Evolutionary conservation across 2,113 vertebrate genomes (phyloP).

Genomic region (Trichomycterus rosablanca): DNA sequence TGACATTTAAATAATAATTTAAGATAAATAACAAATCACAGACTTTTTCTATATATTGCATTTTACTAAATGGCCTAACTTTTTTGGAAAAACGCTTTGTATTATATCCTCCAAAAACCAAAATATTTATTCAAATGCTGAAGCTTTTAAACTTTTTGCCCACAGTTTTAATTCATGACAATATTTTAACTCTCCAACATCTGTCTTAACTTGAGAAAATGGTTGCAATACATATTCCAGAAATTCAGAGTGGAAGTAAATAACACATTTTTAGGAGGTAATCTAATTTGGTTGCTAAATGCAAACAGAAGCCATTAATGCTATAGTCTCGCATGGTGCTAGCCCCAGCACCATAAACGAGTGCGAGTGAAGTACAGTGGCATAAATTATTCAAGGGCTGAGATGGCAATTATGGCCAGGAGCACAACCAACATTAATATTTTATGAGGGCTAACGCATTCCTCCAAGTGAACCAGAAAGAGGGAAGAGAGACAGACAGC

Average conservation of each 20-base stretch:
- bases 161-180: too few relatives aligned
- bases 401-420: conserved; percentile 95
- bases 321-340: conserved; percentile 56
- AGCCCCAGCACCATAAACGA: conserved; percentile 90
- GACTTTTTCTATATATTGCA: too few relatives aligned
- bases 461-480: conserved; percentile 49
- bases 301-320: conserved; percentile 49
- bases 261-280: conserved; percentile 28
- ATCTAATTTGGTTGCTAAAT: conserved; percentile 51
- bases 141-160: too few relatives aligned
- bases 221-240: background rate
- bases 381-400: conserved; percentile 94
- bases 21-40: too few relatives aligned
- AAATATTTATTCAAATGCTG: too few relatives aligned
- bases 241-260: background rate
- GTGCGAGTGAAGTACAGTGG: conserved; percentile 82
- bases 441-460: conserved; percentile 57
- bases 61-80: too few relatives aligned
- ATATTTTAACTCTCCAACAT: background rate
- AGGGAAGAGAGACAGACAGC: conserved; percentile 12
- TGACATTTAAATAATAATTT: too few relatives aligned
- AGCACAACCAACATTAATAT: conserved; percentile 81
- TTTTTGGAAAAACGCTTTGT: too few relatives aligned
- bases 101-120: too few relatives aligned
- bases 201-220: too few relatives aligned